A percentile compares a stretch with the other conserved stretches of the same genome.
These are phyloP conservation scores for Knipowitschia caucasica DNA, from an alignment of 2,797 vertebrate species.

Conservation along the genomic window DNA sequence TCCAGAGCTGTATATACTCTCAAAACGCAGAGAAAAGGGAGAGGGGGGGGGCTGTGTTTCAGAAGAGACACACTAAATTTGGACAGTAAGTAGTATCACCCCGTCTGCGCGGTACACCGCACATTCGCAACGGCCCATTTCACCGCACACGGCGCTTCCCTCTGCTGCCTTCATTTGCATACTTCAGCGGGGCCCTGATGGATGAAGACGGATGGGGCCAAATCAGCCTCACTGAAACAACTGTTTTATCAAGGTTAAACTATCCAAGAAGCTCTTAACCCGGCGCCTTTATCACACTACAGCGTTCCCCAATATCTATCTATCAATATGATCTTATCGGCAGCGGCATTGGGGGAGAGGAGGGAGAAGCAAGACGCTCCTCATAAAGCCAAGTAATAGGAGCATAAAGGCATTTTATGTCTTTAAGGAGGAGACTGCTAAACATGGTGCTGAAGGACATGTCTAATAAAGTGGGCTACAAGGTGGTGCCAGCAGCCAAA, in stretches of 20 bases:
- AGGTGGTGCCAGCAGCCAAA: conserved; percentile 56
- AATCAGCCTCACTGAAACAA: conserved; percentile 92
- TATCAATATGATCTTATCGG: conserved; percentile 79
- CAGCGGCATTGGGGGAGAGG: conserved; percentile 34
- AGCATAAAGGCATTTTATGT: conserved; percentile 77
- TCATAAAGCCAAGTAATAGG: conserved; percentile 74
- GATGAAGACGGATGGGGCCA: conserved; percentile 94
- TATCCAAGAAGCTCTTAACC: conserved; percentile 84
- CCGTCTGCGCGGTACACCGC: conserved; percentile 81
- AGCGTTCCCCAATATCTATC: conserved; percentile 79
- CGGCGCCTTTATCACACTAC: conserved; percentile 75
- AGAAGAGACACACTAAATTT: conserved; percentile 80
- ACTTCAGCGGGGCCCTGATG: conserved; percentile 86
- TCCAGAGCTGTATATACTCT: conserved; percentile 59
- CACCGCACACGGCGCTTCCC: conserved; percentile 82
- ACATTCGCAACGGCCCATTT: conserved; percentile 88
- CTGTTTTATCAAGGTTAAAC: conserved; percentile 98
- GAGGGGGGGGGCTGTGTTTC: conserved; percentile 41
- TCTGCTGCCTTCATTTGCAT: conserved; percentile 88
- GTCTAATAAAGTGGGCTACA: conserved; percentile 68
- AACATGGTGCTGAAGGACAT: conserved; percentile 71
- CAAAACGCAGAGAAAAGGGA: conserved; percentile 60
- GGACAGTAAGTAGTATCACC: conserved; percentile 85
- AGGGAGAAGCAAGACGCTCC: conserved; percentile 50
- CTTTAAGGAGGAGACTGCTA: conserved; percentile 67